Evolutionary conservation across 2,888 invertebrate species (phyloP).

Genomic region (Pollenia amentaria): DNA sequence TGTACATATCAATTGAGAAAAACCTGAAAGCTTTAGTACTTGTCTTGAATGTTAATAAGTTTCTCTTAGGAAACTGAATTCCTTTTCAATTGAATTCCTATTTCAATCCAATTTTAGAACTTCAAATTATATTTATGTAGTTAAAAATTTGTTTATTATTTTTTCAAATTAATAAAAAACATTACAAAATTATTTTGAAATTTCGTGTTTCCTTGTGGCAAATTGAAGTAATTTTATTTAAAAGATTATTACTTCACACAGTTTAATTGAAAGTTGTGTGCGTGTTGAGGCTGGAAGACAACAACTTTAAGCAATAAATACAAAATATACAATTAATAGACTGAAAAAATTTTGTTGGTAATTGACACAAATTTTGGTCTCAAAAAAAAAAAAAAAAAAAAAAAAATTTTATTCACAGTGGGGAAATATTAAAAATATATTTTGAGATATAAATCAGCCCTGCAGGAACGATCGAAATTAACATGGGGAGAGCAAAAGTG

Average conservation of each 20-base stretch:
- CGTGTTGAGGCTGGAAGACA: background rate
- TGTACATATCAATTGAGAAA: no score
- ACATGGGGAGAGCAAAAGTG: no score
- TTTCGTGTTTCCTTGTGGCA: conserved; percentile 42
- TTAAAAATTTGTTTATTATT: conserved; percentile 4
- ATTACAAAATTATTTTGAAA: conserved; percentile 52
- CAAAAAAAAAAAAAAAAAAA: background rate
- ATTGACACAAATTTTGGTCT: conserved; percentile 61
- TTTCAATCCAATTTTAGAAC: no score
- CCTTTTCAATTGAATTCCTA: no score
- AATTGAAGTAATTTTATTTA: conserved; percentile 22
- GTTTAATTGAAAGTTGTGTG: conserved; percentile 38
- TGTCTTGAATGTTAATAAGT: no score
- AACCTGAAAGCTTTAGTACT: no score
- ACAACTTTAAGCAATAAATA: conserved; percentile 18
- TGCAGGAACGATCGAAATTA: no score
- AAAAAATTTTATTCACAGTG: background rate
- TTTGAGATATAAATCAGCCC: no score
- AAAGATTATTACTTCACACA: conserved; percentile 22
- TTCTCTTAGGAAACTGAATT: no score
- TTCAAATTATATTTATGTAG: background rate
- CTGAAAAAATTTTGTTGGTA: conserved; percentile 37
- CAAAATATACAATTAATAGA: conserved; percentile 11
- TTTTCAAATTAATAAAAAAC: background rate
- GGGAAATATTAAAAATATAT: no score